Evolutionary conservation across 2,797 vertebrate genomes (phyloP).

Genomic region (Oreortyx pictus): DNA sequence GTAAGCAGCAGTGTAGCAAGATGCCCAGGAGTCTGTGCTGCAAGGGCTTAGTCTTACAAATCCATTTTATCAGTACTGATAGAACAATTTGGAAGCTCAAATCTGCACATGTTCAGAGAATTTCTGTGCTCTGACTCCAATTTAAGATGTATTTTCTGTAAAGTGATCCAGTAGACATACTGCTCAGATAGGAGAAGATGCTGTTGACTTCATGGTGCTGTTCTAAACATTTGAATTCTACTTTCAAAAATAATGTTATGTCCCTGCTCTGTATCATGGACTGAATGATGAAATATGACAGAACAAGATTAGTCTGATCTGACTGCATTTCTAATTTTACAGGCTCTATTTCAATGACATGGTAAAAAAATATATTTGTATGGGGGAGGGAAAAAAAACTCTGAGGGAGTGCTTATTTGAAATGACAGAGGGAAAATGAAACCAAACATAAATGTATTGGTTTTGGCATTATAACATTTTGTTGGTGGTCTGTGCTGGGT

Average conservation of each 20-base stretch:
- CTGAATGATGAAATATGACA: not conserved
- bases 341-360: not conserved
- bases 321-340: not conserved
- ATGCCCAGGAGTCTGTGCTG: not conserved
- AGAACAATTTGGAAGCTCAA: not conserved
- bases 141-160: not conserved
- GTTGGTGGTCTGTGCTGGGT: not conserved
- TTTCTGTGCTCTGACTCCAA: not conserved
- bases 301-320: not conserved
- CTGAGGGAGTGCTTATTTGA: not conserved
- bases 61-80: not conserved
- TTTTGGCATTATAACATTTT: not conserved
- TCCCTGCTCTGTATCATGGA: not conserved
- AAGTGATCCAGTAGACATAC: not conserved
- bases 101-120: not conserved
- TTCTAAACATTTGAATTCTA: not conserved
- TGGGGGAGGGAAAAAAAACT: accelerated
- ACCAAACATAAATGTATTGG: not conserved
- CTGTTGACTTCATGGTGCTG: not conserved
- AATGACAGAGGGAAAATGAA: not conserved
- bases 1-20: accelerated
- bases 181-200: not conserved
- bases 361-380: accelerated
- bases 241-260: not conserved
- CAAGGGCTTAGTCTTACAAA: not conserved